A percentile compares a stretch with the other conserved stretches of the same genome.
Evolutionary conservation across 37 sponge, comb jelly and placozoan genomes (phyloP).

Genomic region (Diacarnus erythraeanus): DNA sequence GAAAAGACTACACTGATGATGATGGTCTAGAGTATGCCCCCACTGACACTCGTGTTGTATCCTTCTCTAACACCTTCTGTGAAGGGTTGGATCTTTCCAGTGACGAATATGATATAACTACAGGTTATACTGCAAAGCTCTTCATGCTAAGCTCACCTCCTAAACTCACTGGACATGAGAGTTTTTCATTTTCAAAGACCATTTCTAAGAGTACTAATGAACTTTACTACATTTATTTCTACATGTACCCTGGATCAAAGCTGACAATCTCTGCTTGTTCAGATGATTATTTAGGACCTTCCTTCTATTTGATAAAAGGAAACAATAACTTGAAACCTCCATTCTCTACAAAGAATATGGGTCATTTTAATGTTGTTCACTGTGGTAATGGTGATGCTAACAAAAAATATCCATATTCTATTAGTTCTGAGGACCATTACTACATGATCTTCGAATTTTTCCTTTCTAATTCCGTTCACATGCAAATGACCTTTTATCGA

Average conservation of each 20-base stretch:
- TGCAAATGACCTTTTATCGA: background rate
- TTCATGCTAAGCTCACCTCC: slow-evolving; percentile 21
- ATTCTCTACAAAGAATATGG: too few relatives aligned
- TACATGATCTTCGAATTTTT: background rate
- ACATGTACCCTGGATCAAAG: slow-evolving; percentile 29
- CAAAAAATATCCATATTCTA: background rate
- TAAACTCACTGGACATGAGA: slow-evolving; percentile 14
- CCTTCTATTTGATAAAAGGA: background rate
- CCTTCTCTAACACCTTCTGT: slow-evolving; percentile 31
- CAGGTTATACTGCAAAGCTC: background rate
- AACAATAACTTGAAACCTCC: background rate
- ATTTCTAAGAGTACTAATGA: background rate
- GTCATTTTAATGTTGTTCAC: too few relatives aligned
- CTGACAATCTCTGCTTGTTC: slow-evolving; percentile 7
- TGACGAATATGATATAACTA: background rate
- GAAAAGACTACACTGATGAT: background rate
- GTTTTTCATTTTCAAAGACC: background rate
- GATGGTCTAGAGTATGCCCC: slow-evolving; percentile 10
- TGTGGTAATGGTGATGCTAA: background rate
- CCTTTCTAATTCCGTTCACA: background rate
- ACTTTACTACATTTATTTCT: slow-evolving; percentile 20
- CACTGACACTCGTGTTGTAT: slow-evolving; percentile 24
- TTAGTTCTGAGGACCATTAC: background rate
- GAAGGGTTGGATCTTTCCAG: background rate
- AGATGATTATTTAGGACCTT: background rate